Percentiles rank a stretch among this genome's conserved stretches.
phyloP scores from a whole-genome alignment of 1,140 invertebrate genomes.

The Drosophila micromelanica region DNA sequence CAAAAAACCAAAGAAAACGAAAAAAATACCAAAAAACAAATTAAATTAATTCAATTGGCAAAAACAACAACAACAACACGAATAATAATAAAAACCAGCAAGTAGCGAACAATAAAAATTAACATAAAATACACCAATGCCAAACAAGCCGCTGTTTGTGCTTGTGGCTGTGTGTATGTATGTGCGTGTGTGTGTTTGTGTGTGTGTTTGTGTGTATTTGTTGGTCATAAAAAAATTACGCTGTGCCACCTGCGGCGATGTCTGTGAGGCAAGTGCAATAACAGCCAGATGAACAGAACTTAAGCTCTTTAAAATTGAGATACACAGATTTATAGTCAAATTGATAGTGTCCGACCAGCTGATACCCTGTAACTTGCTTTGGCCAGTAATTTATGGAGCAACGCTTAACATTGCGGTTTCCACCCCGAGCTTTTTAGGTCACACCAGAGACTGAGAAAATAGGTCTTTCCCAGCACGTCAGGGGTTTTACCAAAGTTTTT shows the following conservation, averaged over 20 bases:
- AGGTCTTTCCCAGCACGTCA: too few species aligned
- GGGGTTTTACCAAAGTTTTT: too few species aligned
- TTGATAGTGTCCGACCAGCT: not conserved
- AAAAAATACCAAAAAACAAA: slow-evolving; percentile 57
- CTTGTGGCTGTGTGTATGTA: not conserved
- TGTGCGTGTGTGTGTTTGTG: slow-evolving; percentile 3
- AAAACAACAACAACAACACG: slow-evolving; percentile 15
- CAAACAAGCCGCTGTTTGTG: slow-evolving; percentile 23
- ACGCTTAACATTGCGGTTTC: too few species aligned
- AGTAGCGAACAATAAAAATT: slow-evolving; percentile 50
- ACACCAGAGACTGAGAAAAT: too few species aligned
- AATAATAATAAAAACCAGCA: slow-evolving; percentile 51
- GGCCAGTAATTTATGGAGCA: not conserved
- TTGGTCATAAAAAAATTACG: slow-evolving; percentile 39
- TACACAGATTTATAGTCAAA: not conserved
- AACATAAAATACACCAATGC: slow-evolving; percentile 46
- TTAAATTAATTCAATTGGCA: slow-evolving; percentile 76
- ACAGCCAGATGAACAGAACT: slow-evolving; percentile 14
- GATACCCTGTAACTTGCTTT: not conserved
- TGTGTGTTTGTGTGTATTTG: slow-evolving; percentile 13
- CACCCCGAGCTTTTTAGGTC: too few species aligned
- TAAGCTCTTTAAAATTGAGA: not conserved
- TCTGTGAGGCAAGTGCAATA: slow-evolving; percentile 43
- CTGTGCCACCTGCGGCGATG: slow-evolving; percentile 19
- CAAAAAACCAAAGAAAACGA: not conserved